Evolutionary conservation across 2,888 invertebrate genomes (phyloP).

Genomic region (Chorisops tibialis): DNA sequence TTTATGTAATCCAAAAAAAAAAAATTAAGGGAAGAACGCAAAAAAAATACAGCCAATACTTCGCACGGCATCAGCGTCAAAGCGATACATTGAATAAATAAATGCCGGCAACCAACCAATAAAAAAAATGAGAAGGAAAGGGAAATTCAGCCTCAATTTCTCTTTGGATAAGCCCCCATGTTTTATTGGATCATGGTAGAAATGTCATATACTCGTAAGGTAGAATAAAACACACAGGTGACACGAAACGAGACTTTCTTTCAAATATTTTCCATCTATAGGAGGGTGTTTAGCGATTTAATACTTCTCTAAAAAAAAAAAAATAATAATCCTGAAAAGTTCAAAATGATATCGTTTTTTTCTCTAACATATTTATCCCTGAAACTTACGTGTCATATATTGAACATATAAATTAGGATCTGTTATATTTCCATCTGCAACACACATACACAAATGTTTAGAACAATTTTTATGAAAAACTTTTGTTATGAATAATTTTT

Average conservation of each 20-base stretch:
- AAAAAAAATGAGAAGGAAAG: not conserved
- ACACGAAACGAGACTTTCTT: too few relatives aligned
- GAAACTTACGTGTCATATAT: slow-evolving; percentile 63
- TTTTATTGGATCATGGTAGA: not conserved
- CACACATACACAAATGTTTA: slow-evolving; percentile 33
- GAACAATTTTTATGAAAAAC: not conserved
- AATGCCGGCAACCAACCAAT: not conserved
- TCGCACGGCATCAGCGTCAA: too few relatives aligned
- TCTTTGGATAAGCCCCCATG: not conserved
- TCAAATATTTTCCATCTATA: too few relatives aligned
- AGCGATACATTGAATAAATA: too few relatives aligned
- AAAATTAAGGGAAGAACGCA: too few relatives aligned
- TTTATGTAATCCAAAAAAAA: too few relatives aligned
- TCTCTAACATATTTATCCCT: not conserved
- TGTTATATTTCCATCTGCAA: slow-evolving; percentile 62
- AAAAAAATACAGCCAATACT: too few relatives aligned
- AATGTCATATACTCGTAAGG: not conserved
- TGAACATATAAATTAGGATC: slow-evolving; percentile 61
- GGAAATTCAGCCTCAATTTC: not conserved
- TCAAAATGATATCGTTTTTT: too few relatives aligned
- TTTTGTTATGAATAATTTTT: not conserved
- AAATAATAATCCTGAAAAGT: not conserved
- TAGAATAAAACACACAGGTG: too few relatives aligned
- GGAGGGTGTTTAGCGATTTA: too few relatives aligned
- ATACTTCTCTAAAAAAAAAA: too few relatives aligned